Base-by-base conservation (phyloP, 2,888 invertebrate genomes). In the Pollenia labialis region DNA sequence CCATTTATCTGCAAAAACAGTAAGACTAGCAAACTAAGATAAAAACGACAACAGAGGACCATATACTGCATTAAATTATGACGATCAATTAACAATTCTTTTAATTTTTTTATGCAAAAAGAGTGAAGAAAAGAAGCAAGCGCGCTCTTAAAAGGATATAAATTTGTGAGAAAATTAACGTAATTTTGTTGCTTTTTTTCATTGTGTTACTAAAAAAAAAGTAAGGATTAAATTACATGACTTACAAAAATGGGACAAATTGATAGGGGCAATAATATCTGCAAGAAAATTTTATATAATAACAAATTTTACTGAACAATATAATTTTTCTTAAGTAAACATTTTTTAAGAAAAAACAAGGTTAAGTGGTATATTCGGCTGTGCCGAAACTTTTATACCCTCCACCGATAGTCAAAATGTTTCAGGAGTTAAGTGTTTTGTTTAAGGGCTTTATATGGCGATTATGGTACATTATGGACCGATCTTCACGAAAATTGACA, bases 11-110 rank as follows among this genome's bases (percentile, higher is more conserved):
- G 16, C 40, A 32, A 32, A 8, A 44, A 80, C 14, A 16, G 9
- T 11, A 46, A 40, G 10, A 40, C 11, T 14, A 14, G 52, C 44
- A 72, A n/a, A 42, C n/a, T 8, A n/a, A 32, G 42, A 46, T 4
- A 50, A 62, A 16, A 44, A 9, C 11, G 18, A 18, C 0, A 40
- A 16, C 9, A 23, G 1, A 54, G 52, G 14, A 42, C 9, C 32
- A 40, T 23, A 42, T 10, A 18, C 23, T n/a, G 14, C 9, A 10
- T 68, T 60, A 69, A 76, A 69, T 76, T 75, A 69, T 76, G 32
- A 69, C 42, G 40, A 72, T 64, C 64, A 77, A 77, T 71, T 83
- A 42, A 66, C 23, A 83, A 64, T 77, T 72, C 18, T 62, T 62
- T 62, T 16, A 16, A 12, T 46, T 23, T 60, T 60, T 81, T 50